phyloP scores from a whole-genome alignment of 2,797 vertebrate species.

The Odontamblyopus rebecca region DNA sequence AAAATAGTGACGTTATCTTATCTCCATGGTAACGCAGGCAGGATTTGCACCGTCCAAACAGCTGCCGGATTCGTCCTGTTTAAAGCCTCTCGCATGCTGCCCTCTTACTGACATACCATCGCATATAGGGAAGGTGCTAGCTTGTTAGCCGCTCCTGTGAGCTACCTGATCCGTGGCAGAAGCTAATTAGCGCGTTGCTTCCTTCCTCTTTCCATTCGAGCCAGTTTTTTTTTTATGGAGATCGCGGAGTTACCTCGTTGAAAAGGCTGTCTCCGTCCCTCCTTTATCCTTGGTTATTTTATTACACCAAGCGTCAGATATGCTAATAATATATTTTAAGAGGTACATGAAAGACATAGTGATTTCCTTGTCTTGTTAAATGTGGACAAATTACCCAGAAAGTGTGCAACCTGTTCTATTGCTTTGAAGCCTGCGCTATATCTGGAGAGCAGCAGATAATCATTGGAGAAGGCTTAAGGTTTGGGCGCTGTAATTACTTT shows the following conservation, averaged over 20 bases:
- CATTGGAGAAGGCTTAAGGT: conserved; percentile 33
- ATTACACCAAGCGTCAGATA: conserved; percentile 28
- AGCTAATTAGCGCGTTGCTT: conserved; percentile 43
- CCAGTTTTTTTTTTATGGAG: neutral
- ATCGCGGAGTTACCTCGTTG: conserved; percentile 4
- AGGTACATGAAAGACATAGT: conserved; percentile 38
- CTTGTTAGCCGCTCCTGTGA: conserved; percentile 38
- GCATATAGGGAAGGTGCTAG: conserved; percentile 8
- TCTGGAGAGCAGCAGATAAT: conserved; percentile 33
- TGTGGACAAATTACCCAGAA: conserved; percentile 48
- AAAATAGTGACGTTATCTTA: no score
- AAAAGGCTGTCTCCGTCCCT: conserved; percentile 6
- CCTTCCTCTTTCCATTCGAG: conserved; percentile 4
- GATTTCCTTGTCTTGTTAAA: conserved; percentile 47
- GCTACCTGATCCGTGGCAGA: conserved; percentile 30
- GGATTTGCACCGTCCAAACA: no score
- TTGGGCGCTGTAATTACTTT: conserved; percentile 21
- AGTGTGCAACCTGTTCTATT: conserved; percentile 9
- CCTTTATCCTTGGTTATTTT: conserved; percentile 15
- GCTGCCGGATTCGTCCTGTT: neutral
- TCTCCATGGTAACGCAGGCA: no score
- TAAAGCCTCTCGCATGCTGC: neutral
- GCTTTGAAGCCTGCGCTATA: conserved; percentile 45
- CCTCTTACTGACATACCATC: conserved; percentile 4
- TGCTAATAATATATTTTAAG: conserved; percentile 28